A percentile compares a stretch with the other conserved stretches of the same genome.
These are phyloP conservation scores for Forficula auricularia DNA, from an alignment of 1,140 invertebrate genomes.

Conservation along the genomic window DNA sequence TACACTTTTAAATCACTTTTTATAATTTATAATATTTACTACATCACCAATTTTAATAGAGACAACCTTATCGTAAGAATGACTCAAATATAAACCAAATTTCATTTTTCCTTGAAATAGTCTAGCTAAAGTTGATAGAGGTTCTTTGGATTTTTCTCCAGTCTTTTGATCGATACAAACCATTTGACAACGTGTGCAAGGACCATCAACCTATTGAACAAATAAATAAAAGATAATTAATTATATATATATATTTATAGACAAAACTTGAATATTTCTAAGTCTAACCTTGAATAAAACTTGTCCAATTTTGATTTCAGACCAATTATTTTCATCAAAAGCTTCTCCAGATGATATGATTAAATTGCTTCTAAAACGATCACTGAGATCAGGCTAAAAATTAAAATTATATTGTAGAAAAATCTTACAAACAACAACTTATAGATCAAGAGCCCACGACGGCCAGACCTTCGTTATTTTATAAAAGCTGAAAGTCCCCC, in stretches of 20 bases:
- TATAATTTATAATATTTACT: neutral
- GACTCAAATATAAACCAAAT: conserved; percentile 57
- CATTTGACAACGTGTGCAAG: conserved; percentile 82
- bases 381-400: conserved; percentile 28
- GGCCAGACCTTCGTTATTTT: too few species aligned
- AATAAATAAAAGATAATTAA: conserved; percentile 13
- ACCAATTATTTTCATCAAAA: conserved; percentile 62
- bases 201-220: conserved; percentile 44
- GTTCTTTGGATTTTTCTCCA: conserved; percentile 61
- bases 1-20: neutral
- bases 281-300: conserved; percentile 41
- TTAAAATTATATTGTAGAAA: conserved; percentile 4
- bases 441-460: too few species aligned
- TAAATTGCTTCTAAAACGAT: conserved; percentile 39
- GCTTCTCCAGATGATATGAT: conserved; percentile 27
- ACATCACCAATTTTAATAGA: neutral
- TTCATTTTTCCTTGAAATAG: conserved; percentile 52
- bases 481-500: too few species aligned
- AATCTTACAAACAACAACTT: too few species aligned
- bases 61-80: conserved; percentile 7
- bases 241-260: conserved; percentile 5
- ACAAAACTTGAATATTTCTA: neutral
- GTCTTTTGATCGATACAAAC: conserved; percentile 78
- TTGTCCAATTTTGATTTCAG: conserved; percentile 46
- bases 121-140: conserved; percentile 59